Percentiles rank a stretch among this genome's conserved stretches.
Conservation (phyloP, 2,888 invertebrate genomes). For the Melinaea menophilus region DNA sequence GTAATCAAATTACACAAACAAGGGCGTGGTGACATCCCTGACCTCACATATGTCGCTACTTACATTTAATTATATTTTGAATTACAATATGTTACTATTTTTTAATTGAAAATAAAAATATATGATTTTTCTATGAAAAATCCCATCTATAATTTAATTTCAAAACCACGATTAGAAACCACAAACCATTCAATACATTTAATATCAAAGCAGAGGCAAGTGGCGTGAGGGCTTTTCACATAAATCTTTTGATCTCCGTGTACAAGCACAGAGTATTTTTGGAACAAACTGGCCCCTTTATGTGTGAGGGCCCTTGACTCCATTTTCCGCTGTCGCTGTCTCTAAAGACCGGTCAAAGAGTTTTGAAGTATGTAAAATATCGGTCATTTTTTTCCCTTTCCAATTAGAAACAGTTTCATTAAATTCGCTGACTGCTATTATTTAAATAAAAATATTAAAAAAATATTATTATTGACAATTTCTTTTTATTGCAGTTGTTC, state of each 20-base stretch:
- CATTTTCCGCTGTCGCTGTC: constrained; percentile 20
- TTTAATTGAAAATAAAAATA: no score
- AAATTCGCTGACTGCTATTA: background rate
- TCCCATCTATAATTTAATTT: background rate
- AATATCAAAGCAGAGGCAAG: constrained; percentile 6
- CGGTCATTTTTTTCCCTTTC: constrained; percentile 11
- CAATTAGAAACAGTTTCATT: constrained; percentile 3
- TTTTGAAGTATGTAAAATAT: constrained; percentile 13
- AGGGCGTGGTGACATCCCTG: constrained; percentile 25
- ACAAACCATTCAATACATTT: constrained; percentile 4
- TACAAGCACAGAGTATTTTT: constrained; percentile 41
- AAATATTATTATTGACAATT: no score
- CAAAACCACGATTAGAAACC: background rate
- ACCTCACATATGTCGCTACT: constrained; percentile 27
- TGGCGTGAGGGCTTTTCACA: constrained; percentile 7
- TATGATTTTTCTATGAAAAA: background rate
- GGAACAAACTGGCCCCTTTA: constrained; percentile 41
- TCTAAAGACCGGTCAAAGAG: constrained; percentile 19
- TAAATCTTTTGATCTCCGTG: constrained; percentile 42
- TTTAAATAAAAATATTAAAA: no score
- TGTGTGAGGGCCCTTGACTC: constrained; percentile 27
- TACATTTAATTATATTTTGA: constrained; percentile 9
- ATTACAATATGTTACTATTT: background rate
- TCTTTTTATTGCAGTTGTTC: no score
- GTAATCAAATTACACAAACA: constrained; percentile 30